Evolutionary conservation across 1,140 invertebrate species (phyloP), one percentile per base, ranked within the genome.

Genomic region (Sinonovacula constricta): DNA sequence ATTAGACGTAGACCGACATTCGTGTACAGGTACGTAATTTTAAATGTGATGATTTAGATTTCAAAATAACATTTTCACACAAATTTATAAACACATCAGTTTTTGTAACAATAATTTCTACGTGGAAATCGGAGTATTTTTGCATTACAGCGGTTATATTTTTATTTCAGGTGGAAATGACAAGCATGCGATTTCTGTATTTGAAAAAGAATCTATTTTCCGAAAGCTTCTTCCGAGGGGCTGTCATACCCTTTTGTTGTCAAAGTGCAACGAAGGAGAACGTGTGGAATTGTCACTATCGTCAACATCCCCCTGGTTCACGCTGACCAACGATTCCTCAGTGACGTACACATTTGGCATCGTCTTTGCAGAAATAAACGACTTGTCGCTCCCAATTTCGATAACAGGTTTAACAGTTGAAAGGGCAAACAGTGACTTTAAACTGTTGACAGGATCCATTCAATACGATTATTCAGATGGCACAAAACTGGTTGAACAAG

Each of bases 271-370:
- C n/a, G 49, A 75, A 12, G 60, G 59, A 24, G 26, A 51, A 34
- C 39, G 30, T n/a, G 45, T 65, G 3, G 59, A 75, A 10, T 12
- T 75, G 26, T 28, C 36, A 14, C 34, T 75, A 36, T 75, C 71
- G 5, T 75, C 71, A 22, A 75, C 71, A 24, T 75, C 71, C 10
- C 39, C 59, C 4, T 75, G 71, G 71, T 65, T 51, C 30, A 24
- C 31, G n/a, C 49, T 65, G 26, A 49, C 45, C 0, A 18, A 59
- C 10, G 65, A 75, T 24, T 2, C 15, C 36, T 36, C 26, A 3
- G 31, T 63, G 2, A 65, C 24, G 10, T 75, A 65, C 28, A 65
- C 71, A 10, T 53, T 54, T 54, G 71, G 71, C 3, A 75, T 75
- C 56, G 60, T 65, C 7, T 75, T 75, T 56, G 59, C 65, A 0